These are phyloP conservation scores for Rhabdomys pumilio DNA, from an alignment of 2,797 vertebrate genomes.

Conservation along the genomic window DNA sequence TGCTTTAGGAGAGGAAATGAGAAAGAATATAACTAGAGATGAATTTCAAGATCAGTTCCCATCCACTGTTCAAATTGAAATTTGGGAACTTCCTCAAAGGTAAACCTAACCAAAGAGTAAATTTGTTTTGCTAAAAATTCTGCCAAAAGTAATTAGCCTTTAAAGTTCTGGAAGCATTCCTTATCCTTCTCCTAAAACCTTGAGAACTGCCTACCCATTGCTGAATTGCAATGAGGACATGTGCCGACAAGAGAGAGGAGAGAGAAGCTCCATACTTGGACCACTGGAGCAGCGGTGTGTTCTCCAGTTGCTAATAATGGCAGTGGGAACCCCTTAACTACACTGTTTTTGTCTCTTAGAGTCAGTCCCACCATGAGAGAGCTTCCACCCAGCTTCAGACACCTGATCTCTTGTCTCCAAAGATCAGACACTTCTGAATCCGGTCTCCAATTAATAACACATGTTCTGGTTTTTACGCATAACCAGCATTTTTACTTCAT, in stretches of 20 bases:
- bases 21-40: conserved; percentile 57
- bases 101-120: conserved; percentile 32
- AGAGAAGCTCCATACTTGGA: not conserved
- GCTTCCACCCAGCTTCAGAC: not conserved
- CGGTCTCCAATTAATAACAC: not conserved
- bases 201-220: not conserved
- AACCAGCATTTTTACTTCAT: not conserved
- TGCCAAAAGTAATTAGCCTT: conserved; percentile 42
- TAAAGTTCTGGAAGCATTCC: conserved; percentile 56
- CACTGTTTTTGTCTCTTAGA: not conserved
- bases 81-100: conserved; percentile 50
- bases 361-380: not conserved
- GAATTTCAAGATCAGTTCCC: conserved; percentile 36
- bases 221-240: not conserved
- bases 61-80: not conserved
- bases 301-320: not conserved
- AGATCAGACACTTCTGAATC: not conserved
- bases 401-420: not conserved
- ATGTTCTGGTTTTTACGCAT: not conserved
- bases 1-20: conserved; percentile 33
- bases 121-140: conserved; percentile 32
- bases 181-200: not conserved
- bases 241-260: not conserved
- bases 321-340: not conserved
- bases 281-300: too few relatives aligned